Conservation (phyloP, 2,888 invertebrate species). For the Cybosia mesomella region DNA sequence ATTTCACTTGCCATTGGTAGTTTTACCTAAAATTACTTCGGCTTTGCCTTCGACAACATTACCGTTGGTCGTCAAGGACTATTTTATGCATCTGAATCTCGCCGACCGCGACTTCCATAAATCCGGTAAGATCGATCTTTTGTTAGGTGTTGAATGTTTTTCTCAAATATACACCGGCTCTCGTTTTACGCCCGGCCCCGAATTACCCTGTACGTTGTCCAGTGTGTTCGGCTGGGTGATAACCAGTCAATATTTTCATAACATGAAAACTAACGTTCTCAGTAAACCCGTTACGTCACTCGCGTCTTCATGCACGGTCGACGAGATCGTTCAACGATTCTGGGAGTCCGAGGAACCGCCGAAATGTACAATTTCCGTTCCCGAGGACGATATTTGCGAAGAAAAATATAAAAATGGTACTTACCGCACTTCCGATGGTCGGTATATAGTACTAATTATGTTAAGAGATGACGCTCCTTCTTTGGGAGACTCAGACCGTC, state of each 20-base stretch:
- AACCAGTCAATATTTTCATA: slow-evolving; percentile 7
- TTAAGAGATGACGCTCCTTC: background rate
- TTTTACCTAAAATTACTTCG: slow-evolving; percentile 17
- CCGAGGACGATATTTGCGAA: background rate
- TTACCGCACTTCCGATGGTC: background rate
- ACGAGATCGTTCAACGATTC: background rate
- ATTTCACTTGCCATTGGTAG: no score
- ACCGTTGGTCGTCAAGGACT: slow-evolving; percentile 11
- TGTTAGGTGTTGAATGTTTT: slow-evolving; percentile 8
- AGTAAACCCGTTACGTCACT: background rate
- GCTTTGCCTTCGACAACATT: slow-evolving; percentile 35
- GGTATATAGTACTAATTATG: background rate
- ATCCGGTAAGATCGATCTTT: background rate
- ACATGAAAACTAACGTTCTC: background rate
- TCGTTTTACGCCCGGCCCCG: background rate
- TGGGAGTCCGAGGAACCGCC: background rate
- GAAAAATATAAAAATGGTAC: background rate
- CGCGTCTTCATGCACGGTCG: background rate
- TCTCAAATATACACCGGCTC: slow-evolving; percentile 5
- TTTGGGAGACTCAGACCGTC: background rate
- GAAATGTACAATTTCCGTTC: background rate
- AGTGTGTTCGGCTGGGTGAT: slow-evolving; percentile 11
- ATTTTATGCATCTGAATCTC: slow-evolving; percentile 2
- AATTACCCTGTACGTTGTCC: slow-evolving; percentile 1
- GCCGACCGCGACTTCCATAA: slow-evolving; percentile 1